A percentile compares a stretch with the other conserved stretches of the same genome.
These are phyloP conservation scores for Gavialis gangeticus DNA, from an alignment of 2,113 vertebrate species.

Conservation along the genomic window DNA sequence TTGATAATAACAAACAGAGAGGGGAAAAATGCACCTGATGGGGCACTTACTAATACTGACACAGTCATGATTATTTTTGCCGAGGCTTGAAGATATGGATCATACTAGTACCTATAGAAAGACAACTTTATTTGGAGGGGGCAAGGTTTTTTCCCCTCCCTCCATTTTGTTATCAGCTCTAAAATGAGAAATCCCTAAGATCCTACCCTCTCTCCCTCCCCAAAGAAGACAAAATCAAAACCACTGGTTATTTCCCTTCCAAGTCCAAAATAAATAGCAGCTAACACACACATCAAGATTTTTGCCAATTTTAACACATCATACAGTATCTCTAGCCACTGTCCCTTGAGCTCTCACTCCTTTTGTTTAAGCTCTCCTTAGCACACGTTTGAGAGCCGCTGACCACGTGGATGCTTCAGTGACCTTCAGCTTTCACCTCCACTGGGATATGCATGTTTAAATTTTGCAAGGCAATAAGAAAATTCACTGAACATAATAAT, in stretches of 20 bases:
- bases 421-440: background rate
- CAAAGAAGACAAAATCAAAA: background rate
- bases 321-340: background rate
- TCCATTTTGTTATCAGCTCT: too few relatives aligned
- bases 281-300: background rate
- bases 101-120: too few relatives aligned
- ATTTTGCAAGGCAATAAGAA: background rate
- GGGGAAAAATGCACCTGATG: too few relatives aligned
- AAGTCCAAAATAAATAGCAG: background rate
- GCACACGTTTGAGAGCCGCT: background rate
- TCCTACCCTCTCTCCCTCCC: background rate
- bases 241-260: background rate
- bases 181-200: background rate
- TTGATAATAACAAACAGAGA: too few relatives aligned
- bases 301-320: conserved; percentile 2
- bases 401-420: background rate
- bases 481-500: background rate
- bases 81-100: too few relatives aligned
- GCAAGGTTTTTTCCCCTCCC: too few relatives aligned
- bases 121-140: too few relatives aligned
- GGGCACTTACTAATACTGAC: too few relatives aligned
- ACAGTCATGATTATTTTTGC: too few relatives aligned
- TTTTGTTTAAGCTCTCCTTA: background rate
- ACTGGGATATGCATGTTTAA: background rate
- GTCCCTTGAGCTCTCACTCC: background rate